A percentile compares a stretch with the other conserved stretches of the same genome.
These are phyloP conservation scores for Ianthella basta DNA, from an alignment of 37 sponge, comb jelly and placozoan species.

Conservation along the genomic window DNA sequence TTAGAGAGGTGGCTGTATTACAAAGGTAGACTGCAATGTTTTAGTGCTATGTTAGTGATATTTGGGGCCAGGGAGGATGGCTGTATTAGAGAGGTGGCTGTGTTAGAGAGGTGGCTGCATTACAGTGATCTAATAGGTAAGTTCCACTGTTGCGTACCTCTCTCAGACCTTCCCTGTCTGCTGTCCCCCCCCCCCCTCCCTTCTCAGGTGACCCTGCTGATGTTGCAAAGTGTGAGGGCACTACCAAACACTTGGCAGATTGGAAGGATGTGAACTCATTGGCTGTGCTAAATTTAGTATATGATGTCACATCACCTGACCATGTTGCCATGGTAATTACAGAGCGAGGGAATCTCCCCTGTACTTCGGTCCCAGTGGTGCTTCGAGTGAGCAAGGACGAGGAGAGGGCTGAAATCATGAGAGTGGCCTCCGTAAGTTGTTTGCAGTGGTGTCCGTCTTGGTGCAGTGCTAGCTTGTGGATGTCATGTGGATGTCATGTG, in stretches of 20 bases:
- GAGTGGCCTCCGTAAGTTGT: constrained; percentile 3
- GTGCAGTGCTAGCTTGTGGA: too few relatives aligned
- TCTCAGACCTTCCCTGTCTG: not conserved
- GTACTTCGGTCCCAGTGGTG: constrained; percentile 98
- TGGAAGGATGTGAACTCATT: constrained; percentile 77
- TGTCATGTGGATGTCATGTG: too few relatives aligned
- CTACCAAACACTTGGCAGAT: constrained; percentile 58
- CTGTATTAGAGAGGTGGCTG: too few relatives aligned
- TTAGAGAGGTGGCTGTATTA: too few relatives aligned
- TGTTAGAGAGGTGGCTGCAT: too few relatives aligned
- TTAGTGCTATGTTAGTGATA: too few relatives aligned
- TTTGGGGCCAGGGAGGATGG: too few relatives aligned
- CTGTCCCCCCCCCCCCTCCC: not conserved
- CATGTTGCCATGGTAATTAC: constrained; percentile 96
- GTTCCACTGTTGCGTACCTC: not conserved
- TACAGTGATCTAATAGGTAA: not conserved
- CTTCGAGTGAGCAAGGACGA: constrained; percentile 72
- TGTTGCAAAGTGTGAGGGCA: constrained; percentile 51
- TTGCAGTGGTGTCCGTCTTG: too few relatives aligned
- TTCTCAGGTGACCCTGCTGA: constrained; percentile 94
- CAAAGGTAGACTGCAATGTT: too few relatives aligned
- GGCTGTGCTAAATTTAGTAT: constrained; percentile 89
- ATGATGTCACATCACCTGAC: constrained; percentile 96
- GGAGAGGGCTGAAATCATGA: constrained; percentile 27
- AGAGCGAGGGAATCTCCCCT: constrained; percentile 90